phyloP scores from a whole-genome alignment of 2,888 invertebrate species.

The Digitonthophagus gazella region DNA sequence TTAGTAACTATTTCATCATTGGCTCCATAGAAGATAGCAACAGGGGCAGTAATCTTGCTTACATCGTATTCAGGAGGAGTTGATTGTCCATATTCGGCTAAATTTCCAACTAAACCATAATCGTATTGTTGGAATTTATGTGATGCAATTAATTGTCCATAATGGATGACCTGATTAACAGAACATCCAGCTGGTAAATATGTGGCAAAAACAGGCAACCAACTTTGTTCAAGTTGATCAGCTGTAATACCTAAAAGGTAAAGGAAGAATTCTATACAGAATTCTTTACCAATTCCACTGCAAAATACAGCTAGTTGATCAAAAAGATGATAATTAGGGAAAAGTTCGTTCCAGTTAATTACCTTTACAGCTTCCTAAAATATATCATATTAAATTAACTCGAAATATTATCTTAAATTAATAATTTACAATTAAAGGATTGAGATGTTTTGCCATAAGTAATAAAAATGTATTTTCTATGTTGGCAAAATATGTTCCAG shows the following conservation, averaged over 20 bases:
- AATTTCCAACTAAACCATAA: conserved; percentile 22
- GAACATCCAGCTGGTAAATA: conserved; percentile 44
- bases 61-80: conserved; percentile 47
- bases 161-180: conserved; percentile 69
- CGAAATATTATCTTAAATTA: not conserved
- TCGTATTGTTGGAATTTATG: conserved; percentile 24
- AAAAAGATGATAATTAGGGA: conserved; percentile 58
- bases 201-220: conserved; percentile 22
- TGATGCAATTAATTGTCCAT: conserved; percentile 61
- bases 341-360: conserved; percentile 62
- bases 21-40: conserved; percentile 48
- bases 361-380: conserved; percentile 40
- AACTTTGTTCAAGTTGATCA: conserved; percentile 52
- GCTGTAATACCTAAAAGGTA: conserved; percentile 59
- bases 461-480: conserved; percentile 1
- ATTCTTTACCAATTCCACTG: conserved; percentile 55
- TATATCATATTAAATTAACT: not conserved
- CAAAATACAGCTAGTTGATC: conserved; percentile 56
- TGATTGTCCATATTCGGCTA: conserved; percentile 36
- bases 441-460: conserved; percentile 1
- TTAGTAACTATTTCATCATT: conserved; percentile 52
- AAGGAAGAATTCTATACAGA: conserved; percentile 68
- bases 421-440: not conserved
- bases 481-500: conserved; percentile 39
- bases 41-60: conserved; percentile 44